These are phyloP conservation scores for Drosophila takahashii DNA, from an alignment of 1,140 invertebrate species.

Conservation along the genomic window DNA sequence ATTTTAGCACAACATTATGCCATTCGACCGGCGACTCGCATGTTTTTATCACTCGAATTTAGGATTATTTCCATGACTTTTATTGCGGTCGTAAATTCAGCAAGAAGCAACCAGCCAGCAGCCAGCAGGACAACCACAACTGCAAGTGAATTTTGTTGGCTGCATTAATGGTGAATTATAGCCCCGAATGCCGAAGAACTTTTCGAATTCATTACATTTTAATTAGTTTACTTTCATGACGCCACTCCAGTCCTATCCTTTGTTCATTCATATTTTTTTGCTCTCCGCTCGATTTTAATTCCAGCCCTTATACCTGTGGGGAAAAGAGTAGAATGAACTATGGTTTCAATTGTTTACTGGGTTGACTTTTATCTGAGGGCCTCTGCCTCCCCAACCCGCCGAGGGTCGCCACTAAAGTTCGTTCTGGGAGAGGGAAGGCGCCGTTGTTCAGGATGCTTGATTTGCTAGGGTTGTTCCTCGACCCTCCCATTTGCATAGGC, in stretches of 20 bases:
- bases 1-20: slow-evolving; percentile 49
- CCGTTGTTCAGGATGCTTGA: slow-evolving; percentile 18
- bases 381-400: not conserved
- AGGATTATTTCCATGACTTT: slow-evolving; percentile 73
- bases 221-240: slow-evolving; percentile 73
- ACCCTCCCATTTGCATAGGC: slow-evolving; percentile 70
- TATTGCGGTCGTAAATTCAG: slow-evolving; percentile 70
- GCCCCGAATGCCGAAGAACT: slow-evolving; percentile 62
- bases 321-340: slow-evolving; percentile 46
- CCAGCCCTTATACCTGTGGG: slow-evolving; percentile 31
- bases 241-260: slow-evolving; percentile 29
- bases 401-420: slow-evolving; percentile 41
- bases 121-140: slow-evolving; percentile 22
- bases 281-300: slow-evolving; percentile 30
- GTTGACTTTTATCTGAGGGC: slow-evolving; percentile 24
- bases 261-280: slow-evolving; percentile 27
- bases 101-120: slow-evolving; percentile 28
- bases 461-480: slow-evolving; percentile 22
- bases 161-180: slow-evolving; percentile 73
- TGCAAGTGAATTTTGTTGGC: slow-evolving; percentile 60
- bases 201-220: slow-evolving; percentile 71
- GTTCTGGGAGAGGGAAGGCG: slow-evolving; percentile 10
- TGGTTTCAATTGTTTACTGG: slow-evolving; percentile 56
- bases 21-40: slow-evolving; percentile 18
- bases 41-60: slow-evolving; percentile 73